Evolutionary conservation across 2,888 invertebrate species (phyloP).

Genomic region (Pelosia muscerda): DNA sequence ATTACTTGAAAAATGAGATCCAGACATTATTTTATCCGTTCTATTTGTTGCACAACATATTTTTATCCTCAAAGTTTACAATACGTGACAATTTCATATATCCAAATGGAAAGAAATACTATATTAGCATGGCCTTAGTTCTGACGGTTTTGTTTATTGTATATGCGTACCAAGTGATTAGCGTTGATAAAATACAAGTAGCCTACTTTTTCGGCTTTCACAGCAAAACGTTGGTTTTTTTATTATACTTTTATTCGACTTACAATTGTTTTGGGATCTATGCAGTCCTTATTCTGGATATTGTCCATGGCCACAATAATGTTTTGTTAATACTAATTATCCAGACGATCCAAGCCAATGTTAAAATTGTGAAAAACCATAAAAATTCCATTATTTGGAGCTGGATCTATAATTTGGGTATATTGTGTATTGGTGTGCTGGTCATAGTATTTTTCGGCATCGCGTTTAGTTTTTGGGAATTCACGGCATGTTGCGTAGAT

Average conservation of each 20-base stretch:
- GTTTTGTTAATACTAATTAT: slow-evolving; percentile 11
- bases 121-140: not conserved
- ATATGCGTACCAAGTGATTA: not conserved
- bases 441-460: not conserved
- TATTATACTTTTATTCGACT: not conserved
- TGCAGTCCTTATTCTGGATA: slow-evolving; percentile 4
- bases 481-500: not conserved
- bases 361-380: not conserved
- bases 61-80: slow-evolving; percentile 30
- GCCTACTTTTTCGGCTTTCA: not conserved
- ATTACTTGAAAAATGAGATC: slow-evolving; percentile 11
- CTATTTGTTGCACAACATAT: slow-evolving; percentile 20
- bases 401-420: slow-evolving; percentile 19
- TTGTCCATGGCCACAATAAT: slow-evolving; percentile 12
- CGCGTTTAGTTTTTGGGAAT: not conserved
- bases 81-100: slow-evolving; percentile 30
- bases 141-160: not conserved
- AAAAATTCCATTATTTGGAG: slow-evolving; percentile 10
- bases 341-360: not conserved
- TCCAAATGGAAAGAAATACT: slow-evolving; percentile 13
- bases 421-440: not conserved
- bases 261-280: slow-evolving; percentile 5
- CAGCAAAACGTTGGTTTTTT: not conserved
- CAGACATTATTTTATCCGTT: slow-evolving; percentile 1
- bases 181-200: not conserved